Evolutionary conservation across 37 sponge, comb jelly and placozoan species (phyloP).

Genomic region (Tethya wilhelma): DNA sequence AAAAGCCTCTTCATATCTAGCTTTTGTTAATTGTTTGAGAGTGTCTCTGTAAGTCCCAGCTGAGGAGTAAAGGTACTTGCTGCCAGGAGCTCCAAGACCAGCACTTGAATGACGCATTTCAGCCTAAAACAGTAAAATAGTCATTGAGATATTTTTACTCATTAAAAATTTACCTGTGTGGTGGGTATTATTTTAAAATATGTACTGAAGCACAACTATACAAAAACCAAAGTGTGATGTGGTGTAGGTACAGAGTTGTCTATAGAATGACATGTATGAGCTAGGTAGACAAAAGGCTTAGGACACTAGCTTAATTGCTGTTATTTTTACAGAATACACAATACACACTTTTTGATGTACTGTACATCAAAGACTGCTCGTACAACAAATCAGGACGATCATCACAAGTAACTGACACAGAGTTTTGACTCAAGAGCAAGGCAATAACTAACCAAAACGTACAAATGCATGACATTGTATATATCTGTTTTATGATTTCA

Average conservation of each 20-base stretch:
- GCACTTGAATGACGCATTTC: constrained; percentile 44
- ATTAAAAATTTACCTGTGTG: too few species aligned
- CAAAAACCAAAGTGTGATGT: not conserved
- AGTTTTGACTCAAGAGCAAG: too few species aligned
- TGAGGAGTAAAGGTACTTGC: constrained; percentile 48
- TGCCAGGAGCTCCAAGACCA: constrained; percentile 66
- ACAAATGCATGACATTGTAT: too few species aligned
- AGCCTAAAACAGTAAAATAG: constrained; percentile 46
- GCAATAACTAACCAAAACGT: too few species aligned
- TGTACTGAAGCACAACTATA: not conserved
- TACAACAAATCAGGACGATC: too few species aligned
- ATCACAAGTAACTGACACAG: too few species aligned
- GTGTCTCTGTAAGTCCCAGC: constrained; percentile 71
- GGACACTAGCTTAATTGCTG: too few species aligned
- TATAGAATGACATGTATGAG: not conserved
- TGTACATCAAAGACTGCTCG: too few species aligned
- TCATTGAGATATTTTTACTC: too few species aligned
- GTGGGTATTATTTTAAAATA: not conserved
- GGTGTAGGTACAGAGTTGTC: not conserved
- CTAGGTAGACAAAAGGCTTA: not conserved
- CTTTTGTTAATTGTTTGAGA: constrained; percentile 66
- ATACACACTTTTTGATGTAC: too few species aligned
- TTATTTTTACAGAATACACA: too few species aligned
- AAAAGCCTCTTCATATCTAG: constrained; percentile 57
- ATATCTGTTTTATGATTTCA: too few species aligned